Evolutionary conservation across 2,113 vertebrate genomes (phyloP).

Genomic region (Cyphomyrus discorhynchus): DNA sequence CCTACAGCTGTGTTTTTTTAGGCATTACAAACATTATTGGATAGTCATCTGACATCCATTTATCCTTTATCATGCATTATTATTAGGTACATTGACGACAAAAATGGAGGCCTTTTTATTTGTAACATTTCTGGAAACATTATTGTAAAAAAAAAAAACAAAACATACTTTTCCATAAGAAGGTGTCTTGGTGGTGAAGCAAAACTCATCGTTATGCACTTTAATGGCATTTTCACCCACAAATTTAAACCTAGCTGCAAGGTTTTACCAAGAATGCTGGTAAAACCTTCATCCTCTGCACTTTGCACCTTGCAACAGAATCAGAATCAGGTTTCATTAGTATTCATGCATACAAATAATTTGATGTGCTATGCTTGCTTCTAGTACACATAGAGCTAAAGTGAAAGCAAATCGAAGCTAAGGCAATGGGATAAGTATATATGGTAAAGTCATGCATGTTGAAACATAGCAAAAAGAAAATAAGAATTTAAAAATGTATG

Average conservation of each 20-base stretch:
- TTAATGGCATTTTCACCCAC: background rate
- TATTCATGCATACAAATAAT: background rate
- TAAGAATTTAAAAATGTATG: background rate
- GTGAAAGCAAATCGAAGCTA: background rate
- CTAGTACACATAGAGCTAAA: background rate
- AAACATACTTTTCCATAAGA: background rate
- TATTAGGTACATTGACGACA: background rate
- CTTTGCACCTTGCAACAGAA: background rate
- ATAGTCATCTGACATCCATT: background rate
- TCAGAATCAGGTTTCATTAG: background rate
- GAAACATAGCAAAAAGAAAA: background rate
- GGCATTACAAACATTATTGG: background rate
- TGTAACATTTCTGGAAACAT: background rate
- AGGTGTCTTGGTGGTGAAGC: background rate
- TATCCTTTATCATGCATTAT: background rate
- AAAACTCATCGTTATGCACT: background rate
- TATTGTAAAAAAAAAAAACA: background rate
- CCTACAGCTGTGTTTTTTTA: background rate
- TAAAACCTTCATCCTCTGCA: background rate
- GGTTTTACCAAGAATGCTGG: background rate
- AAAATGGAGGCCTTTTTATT: background rate
- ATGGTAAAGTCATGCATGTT: background rate
- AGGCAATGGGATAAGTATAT: background rate
- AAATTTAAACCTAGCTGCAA: background rate
- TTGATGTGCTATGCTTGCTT: background rate